Percentiles rank a stretch among this genome's conserved stretches.
Evolutionary conservation across 2,113 vertebrate species (phyloP).

Genomic region (Apodemus sylvaticus): DNA sequence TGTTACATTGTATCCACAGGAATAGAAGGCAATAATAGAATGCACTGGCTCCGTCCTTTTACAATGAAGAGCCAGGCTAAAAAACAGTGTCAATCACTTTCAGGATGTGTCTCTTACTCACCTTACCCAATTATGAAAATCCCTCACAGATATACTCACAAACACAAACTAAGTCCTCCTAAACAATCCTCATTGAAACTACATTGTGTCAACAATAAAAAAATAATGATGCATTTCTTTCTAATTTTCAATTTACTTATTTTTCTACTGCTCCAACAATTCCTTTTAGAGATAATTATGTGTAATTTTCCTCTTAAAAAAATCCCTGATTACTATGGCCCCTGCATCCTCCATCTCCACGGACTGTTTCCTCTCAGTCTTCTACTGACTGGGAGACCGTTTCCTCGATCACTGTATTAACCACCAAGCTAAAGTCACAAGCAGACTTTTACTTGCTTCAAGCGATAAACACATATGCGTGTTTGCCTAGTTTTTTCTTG

Average conservation of each 20-base stretch:
- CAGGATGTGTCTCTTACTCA: no score
- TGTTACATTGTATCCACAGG: neutral
- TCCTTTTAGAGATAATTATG: neutral
- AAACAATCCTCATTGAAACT: no score
- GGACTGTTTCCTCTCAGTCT: accelerated
- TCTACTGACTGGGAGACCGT: accelerated
- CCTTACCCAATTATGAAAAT: neutral
- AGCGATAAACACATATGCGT: neutral
- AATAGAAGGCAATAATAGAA: neutral
- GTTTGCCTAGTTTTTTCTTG: neutral
- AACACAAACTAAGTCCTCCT: neutral
- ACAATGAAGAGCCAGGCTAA: neutral
- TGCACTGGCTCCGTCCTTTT: neutral
- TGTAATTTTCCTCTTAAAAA: neutral
- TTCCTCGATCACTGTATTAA: accelerated
- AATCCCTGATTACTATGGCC: accelerated
- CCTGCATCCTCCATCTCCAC: no score
- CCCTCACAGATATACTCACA: neutral
- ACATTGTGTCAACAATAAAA: neutral
- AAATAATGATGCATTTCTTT: neutral
- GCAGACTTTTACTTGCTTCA: neutral
- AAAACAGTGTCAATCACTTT: neutral
- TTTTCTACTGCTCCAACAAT: neutral
- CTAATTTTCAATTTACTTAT: neutral
- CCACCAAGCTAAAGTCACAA: neutral